phyloP scores from a whole-genome alignment of 2,888 invertebrate species.

The Drosophila mettleri region DNA sequence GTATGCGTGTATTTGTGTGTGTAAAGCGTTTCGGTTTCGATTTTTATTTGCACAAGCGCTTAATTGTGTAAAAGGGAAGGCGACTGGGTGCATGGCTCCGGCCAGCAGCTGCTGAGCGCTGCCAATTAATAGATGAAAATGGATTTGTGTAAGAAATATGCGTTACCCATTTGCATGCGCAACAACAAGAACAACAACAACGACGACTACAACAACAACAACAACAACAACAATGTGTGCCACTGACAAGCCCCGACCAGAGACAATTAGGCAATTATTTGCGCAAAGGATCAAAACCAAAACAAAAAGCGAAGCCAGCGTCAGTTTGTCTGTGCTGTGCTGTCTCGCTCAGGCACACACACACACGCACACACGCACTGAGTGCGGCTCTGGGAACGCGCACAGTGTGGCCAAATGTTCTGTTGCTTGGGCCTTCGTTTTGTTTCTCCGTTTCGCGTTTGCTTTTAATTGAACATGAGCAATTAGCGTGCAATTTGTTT shows the following conservation, averaged over 20 bases:
- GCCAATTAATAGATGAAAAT: slow-evolving; percentile 78
- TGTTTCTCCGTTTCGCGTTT: slow-evolving; percentile 33
- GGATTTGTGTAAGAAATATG: slow-evolving; percentile 79
- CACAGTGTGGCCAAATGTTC: slow-evolving; percentile 50
- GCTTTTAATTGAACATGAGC: slow-evolving; percentile 81
- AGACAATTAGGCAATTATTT: slow-evolving; percentile 82
- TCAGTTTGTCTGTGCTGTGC: slow-evolving; percentile 32
- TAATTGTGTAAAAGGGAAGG: slow-evolving; percentile 67
- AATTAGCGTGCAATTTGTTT: slow-evolving; percentile 82
- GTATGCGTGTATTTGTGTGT: neutral
- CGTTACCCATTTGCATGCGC: slow-evolving; percentile 71
- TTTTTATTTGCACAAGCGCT: slow-evolving; percentile 77
- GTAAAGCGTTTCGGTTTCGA: slow-evolving; percentile 35
- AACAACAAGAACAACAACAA: slow-evolving; percentile 22
- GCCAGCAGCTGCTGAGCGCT: slow-evolving; percentile 63
- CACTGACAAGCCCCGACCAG: slow-evolving; percentile 66
- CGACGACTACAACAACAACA: slow-evolving; percentile 12
- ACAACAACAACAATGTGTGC: slow-evolving; percentile 44
- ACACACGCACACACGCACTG: neutral
- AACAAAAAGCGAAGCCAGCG: slow-evolving; percentile 70
- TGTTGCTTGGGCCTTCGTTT: slow-evolving; percentile 20
- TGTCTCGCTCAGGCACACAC: neutral
- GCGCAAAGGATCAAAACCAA: slow-evolving; percentile 80
- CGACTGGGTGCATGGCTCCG: slow-evolving; percentile 9
- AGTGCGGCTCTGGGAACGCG: slow-evolving; percentile 40